Conservation (phyloP, 2,113 vertebrate species). For the Collichthys lucidus region DNA sequence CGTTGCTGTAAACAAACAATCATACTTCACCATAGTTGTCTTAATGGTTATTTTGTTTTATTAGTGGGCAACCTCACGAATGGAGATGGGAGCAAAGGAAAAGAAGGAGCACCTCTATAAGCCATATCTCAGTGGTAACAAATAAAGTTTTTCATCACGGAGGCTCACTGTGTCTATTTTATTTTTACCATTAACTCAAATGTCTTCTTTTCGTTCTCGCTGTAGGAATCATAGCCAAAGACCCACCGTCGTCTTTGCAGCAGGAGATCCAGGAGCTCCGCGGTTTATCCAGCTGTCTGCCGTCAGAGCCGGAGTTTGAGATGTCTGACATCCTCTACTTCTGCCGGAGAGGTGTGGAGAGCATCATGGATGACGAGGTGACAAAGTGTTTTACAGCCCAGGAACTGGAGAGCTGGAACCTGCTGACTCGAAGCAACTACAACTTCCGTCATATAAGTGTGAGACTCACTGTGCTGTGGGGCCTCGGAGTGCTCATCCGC, state of each 20-base stretch:
- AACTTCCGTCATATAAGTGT: conserved; percentile 93
- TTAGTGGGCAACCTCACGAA: conserved; percentile 58
- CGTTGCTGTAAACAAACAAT: background rate
- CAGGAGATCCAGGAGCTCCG: conserved; percentile 75
- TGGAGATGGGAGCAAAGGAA: conserved; percentile 61
- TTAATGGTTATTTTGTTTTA: conserved; percentile 5
- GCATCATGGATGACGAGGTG: conserved; percentile 96
- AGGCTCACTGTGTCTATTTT: background rate
- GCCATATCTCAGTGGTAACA: conserved; percentile 42
- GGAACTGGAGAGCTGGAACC: conserved; percentile 94
- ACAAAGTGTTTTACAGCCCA: conserved; percentile 93
- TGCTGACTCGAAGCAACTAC: conserved; percentile 93
- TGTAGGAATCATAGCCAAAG: conserved; percentile 92
- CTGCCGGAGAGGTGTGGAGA: conserved; percentile 92
- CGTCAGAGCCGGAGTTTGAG: conserved; percentile 85
- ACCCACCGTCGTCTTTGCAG: conserved; percentile 86
- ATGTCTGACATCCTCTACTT: conserved; percentile 93
- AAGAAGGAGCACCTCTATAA: conserved; percentile 62
- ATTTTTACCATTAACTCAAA: background rate
- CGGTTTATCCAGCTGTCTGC: conserved; percentile 70
- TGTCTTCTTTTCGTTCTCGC: background rate
- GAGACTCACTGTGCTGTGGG: conserved; percentile 90
- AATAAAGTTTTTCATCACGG: background rate
- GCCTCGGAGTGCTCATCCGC: conserved; percentile 88
- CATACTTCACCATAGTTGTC: background rate